Base-by-base conservation (phyloP, 1,140 invertebrate species). In the Tetragonula clypearis region DNA sequence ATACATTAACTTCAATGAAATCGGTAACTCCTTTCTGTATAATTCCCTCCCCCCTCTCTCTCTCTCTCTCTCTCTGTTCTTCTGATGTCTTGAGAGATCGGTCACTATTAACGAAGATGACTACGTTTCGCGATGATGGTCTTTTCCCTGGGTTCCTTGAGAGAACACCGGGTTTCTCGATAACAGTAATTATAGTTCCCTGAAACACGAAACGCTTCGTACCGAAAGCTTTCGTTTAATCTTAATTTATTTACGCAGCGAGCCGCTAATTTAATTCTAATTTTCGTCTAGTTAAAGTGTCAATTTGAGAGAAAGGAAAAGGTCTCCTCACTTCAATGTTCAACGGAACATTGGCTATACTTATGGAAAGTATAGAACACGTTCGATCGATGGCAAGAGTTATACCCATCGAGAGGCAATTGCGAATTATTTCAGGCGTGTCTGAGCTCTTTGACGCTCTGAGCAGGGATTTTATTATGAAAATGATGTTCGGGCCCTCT, bases 401-500 rank as follows among this genome's bases (percentile, higher is more conserved):
- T 21, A 41, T 30, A 30, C 30, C 15, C 60, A 6, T 41, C 60
- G 21, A 66, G 30, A 66, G 30, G n/a, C 53, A 53, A 69, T 69
- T 21, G 65, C 14, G 53, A 56, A 56, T 79, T 79, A 79, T 56
- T 79, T 56, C 21, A 56, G 8, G 21, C 66, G 30, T 35, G 66
- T 4, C 14, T 4, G 12, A 8, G 21, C 79, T 41, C 73, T 79
- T 79, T 84, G 82, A 79, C 23, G 41, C 53, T 15, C n/a, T 35
- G 35, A 41, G 35, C 17, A 5, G 19, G 56, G 53, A 84, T 79
- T 79, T 84, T 79, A 72, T 79, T 79, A 77, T 66, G 75, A 62
- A 60, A 60, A 79, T 23, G 56, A 82, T 11, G 65, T 21, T 2
- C 41, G 9, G 41, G 4, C 23, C 66, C 9, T 11, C 53, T 56